Evolutionary conservation across 2,113 vertebrate genomes (phyloP).

Genomic region (Cebidichthys violaceus): DNA sequence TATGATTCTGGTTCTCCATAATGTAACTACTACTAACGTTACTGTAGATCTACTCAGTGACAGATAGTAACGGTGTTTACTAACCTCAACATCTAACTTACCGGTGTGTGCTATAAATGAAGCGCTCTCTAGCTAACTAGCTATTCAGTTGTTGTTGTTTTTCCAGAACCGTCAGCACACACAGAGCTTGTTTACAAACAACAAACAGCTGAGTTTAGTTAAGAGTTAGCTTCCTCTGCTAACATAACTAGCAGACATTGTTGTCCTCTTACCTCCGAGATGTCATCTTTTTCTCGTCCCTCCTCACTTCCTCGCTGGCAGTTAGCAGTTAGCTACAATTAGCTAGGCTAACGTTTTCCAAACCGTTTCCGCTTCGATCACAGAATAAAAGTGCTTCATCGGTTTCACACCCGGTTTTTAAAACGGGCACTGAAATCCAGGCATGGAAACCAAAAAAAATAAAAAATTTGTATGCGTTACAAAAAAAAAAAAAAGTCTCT

Average conservation of each 20-base stretch:
- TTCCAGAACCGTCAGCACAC: conserved; percentile 20
- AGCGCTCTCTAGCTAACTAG: conserved; percentile 31
- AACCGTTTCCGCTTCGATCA: conserved; percentile 60
- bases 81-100: conserved; percentile 25
- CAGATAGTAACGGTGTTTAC: conserved; percentile 7
- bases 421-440: conserved; percentile 61
- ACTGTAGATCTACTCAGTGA: background rate
- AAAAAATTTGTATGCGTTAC: conserved; percentile 17
- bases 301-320: conserved; percentile 78
- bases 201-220: conserved; percentile 7
- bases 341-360: conserved; percentile 58
- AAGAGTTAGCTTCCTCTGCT: conserved; percentile 41
- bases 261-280: conserved; percentile 90
- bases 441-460: conserved; percentile 57
- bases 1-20: background rate
- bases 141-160: conserved; percentile 2
- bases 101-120: conserved; percentile 54
- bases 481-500: conserved; percentile 56
- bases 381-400: conserved; percentile 73
- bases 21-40: accelerated
- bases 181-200: conserved; percentile 13
- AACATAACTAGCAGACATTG: conserved; percentile 35
- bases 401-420: conserved; percentile 62
- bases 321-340: conserved; percentile 69
- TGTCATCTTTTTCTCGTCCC: conserved; percentile 87